These are phyloP conservation scores for Aeoliscus strigatus DNA, from an alignment of 2,797 vertebrate species.

Conservation along the genomic window DNA sequence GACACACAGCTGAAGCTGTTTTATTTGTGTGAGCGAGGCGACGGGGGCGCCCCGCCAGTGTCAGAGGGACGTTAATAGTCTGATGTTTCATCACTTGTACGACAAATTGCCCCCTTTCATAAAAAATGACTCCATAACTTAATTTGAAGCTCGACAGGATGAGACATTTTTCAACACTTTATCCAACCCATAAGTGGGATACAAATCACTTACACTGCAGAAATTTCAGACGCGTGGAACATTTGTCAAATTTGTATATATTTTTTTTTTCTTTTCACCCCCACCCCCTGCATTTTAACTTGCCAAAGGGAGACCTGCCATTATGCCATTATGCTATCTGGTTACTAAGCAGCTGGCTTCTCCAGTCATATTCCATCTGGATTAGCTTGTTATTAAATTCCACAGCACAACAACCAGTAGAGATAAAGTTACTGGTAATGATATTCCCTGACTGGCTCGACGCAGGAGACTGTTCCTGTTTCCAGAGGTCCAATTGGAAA, in stretches of 20 bases:
- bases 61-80: slow-evolving; percentile 5
- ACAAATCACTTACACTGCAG: slow-evolving; percentile 44
- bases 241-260: slow-evolving; percentile 43
- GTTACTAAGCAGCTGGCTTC: slow-evolving; percentile 61
- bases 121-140: slow-evolving; percentile 7
- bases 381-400: slow-evolving; percentile 44
- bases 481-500: slow-evolving; percentile 1
- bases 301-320: slow-evolving; percentile 45
- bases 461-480: slow-evolving; percentile 7
- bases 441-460: slow-evolving; percentile 27
- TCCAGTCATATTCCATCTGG: slow-evolving; percentile 41
- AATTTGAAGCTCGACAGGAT: slow-evolving; percentile 16
- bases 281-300: slow-evolving; percentile 21
- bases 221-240: slow-evolving; percentile 42
- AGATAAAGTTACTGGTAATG: slow-evolving; percentile 55
- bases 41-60: neutral
- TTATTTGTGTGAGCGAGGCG: neutral
- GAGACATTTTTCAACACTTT: neutral
- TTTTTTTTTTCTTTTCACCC: slow-evolving; percentile 23
- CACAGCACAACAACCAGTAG: slow-evolving; percentile 31
- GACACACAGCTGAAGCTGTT: neutral
- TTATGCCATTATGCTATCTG: slow-evolving; percentile 66
- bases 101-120: slow-evolving; percentile 8
- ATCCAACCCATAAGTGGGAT: slow-evolving; percentile 21
- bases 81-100: slow-evolving; percentile 17